Conservation (phyloP, 2,113 vertebrate genomes). For the Menura novaehollandiae region DNA sequence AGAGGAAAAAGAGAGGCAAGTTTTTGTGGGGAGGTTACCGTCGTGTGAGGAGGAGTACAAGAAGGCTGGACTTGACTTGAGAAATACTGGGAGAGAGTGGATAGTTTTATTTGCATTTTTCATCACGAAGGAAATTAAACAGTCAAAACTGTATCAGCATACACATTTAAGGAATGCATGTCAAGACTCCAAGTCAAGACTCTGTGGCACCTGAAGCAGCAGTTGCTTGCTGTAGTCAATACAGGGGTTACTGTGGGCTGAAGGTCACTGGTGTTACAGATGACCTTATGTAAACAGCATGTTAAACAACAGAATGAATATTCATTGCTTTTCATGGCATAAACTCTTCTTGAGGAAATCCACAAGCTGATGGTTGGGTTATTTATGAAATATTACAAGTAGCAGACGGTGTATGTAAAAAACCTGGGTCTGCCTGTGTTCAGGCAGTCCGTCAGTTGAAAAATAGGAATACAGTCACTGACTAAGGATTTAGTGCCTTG, state of each 20-base stretch:
- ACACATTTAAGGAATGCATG: not conserved
- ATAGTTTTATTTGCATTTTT: not conserved
- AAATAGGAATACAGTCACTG: constrained; percentile 1
- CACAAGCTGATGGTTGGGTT: not conserved
- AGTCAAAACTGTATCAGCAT: not conserved
- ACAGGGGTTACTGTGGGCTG: not conserved
- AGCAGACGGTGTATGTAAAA: not conserved
- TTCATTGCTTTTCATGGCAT: not conserved
- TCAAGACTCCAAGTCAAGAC: not conserved
- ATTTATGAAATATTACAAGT: not conserved
- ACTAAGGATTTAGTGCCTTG: constrained; percentile 25
- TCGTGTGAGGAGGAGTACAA: not conserved
- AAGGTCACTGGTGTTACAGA: not conserved
- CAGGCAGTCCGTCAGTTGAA: not conserved
- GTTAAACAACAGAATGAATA: not conserved
- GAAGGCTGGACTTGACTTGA: not conserved
- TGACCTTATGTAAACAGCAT: not conserved
- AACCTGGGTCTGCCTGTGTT: not conserved
- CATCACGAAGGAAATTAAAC: not conserved
- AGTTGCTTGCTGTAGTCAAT: not conserved
- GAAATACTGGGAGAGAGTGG: not conserved
- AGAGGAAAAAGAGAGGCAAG: not conserved
- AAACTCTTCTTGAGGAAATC: not conserved
- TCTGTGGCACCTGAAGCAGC: not conserved
- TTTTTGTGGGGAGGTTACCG: not conserved